Conservation (phyloP, 1,140 invertebrate species). For the Acromyrmex heyeri region DNA sequence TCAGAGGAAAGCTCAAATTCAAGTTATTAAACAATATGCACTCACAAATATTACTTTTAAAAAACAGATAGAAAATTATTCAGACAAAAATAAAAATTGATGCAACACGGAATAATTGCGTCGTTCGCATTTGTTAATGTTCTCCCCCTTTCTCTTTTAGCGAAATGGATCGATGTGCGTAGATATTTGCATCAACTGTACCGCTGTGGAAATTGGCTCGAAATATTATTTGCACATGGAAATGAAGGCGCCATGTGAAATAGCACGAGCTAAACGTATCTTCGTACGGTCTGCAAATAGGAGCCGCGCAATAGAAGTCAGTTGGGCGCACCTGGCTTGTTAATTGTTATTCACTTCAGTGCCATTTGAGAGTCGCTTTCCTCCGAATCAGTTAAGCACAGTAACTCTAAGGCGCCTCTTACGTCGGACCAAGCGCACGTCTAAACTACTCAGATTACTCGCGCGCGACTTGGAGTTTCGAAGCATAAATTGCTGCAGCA, state of each 20-base stretch:
- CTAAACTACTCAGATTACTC: constrained; percentile 49
- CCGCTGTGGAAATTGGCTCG: constrained; percentile 66
- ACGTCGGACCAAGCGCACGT: constrained; percentile 35
- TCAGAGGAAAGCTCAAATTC: not conserved
- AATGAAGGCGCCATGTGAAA: constrained; percentile 76
- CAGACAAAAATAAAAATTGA: constrained; percentile 7
- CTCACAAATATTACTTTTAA: not conserved
- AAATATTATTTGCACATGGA: constrained; percentile 79
- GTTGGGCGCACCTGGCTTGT: constrained; percentile 66
- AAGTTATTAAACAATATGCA: not conserved
- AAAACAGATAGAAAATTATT: constrained; percentile 13
- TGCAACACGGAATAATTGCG: constrained; percentile 7
- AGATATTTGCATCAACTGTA: constrained; percentile 25
- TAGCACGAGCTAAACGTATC: constrained; percentile 77
- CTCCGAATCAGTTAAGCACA: constrained; percentile 74
- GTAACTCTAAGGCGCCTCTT: constrained; percentile 27
- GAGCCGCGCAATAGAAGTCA: constrained; percentile 1
- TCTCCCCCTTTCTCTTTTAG: not conserved
- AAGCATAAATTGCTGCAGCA: constrained; percentile 3
- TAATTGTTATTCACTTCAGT: constrained; percentile 79
- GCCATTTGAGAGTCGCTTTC: constrained; percentile 74
- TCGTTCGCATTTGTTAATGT: not conserved
- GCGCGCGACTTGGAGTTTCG: constrained; percentile 12
- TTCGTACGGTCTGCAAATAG: constrained; percentile 73
- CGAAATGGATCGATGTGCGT: not conserved